Evolutionary conservation across 2,797 vertebrate genomes (phyloP), one percentile per base, ranked within the genome.

Genomic region (Darevskia nairensis): DNA sequence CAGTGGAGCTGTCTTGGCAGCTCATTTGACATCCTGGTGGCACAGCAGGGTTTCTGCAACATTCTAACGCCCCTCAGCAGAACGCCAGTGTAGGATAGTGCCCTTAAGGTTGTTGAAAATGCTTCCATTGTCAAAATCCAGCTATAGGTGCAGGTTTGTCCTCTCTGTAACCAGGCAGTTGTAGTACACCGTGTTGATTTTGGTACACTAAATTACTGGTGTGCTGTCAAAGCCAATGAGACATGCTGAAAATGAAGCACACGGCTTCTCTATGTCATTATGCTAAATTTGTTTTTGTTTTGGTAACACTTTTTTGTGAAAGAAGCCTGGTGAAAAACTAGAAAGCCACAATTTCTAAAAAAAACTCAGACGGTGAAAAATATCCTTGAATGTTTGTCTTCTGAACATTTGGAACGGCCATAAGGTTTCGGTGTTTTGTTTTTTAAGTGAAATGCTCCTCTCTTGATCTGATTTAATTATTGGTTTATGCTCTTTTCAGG

Each of bases 141-240:
- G 89, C 75, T 81, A 81, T 90, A 85, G 86, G 80, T 85, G 66
- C 85, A 82, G 15, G 76, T 91, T 90, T 91, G 80, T 82, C 86
- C 83, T 88, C 79, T 90, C 86, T 86, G 81, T 90, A 92, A 84
- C 68, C 89, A 90, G 86, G 85, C 79, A 83, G 83, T 91, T 93
- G 90, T 94, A 91, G 74, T 91, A 81, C 89, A 72, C 66, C 64
- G 87, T 96, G 95, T 97, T 97, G 95, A 97, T 96, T 95, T 94
- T 95, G 94, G 94, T 95, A 95, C 96, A 96, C 96, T 96, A 92
- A 96, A 95, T 97, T 97, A 97, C 96, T 95, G 96, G 92, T 95
- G 29, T 91, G 96, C 97, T 97, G 97, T 97, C 97, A 97, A 94
- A 91, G 96, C 94, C 96, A 97, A 96, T 98, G 97, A 97, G 84